phyloP scores from a whole-genome alignment of 2,113 vertebrate species.

The Dipodomys merriami region DNA sequence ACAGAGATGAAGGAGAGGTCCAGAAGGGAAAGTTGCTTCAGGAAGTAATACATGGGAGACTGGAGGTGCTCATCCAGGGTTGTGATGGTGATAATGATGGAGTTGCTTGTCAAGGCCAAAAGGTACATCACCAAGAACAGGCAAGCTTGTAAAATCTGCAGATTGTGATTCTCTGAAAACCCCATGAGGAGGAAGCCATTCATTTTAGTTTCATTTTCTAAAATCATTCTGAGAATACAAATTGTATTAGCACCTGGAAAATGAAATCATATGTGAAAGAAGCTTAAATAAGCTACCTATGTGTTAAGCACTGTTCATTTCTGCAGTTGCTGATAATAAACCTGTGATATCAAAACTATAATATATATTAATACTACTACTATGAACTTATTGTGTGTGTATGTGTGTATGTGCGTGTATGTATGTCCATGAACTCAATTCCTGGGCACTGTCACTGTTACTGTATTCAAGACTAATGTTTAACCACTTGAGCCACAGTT shows the following conservation, averaged over 20 bases:
- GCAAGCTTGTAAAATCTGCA: constrained; percentile 29
- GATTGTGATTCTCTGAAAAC: constrained; percentile 16
- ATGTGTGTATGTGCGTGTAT: too few relatives aligned
- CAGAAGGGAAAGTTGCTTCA: too few relatives aligned
- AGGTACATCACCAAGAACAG: constrained; percentile 61
- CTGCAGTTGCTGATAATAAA: too few relatives aligned
- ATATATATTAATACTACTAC: too few relatives aligned
- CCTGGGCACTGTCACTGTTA: too few relatives aligned
- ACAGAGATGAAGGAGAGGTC: too few relatives aligned
- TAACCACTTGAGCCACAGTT: too few relatives aligned
- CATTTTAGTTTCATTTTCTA: constrained; percentile 27
- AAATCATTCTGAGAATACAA: not conserved
- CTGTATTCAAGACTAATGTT: too few relatives aligned
- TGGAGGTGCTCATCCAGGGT: not conserved
- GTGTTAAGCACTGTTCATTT: not conserved
- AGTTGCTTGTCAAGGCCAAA: constrained; percentile 47
- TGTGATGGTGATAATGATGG: constrained; percentile 52
- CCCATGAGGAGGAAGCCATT: constrained; percentile 33
- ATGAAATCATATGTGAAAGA: not conserved
- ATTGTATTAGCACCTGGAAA: not conserved
- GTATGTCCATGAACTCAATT: too few relatives aligned
- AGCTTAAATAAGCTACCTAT: not conserved
- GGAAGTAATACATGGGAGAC: too few relatives aligned
- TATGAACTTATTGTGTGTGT: too few relatives aligned
- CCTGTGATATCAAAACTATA: too few relatives aligned